These are phyloP conservation scores for Antheraea assamensis DNA, from an alignment of 2,888 invertebrate genomes.

Conservation along the genomic window DNA sequence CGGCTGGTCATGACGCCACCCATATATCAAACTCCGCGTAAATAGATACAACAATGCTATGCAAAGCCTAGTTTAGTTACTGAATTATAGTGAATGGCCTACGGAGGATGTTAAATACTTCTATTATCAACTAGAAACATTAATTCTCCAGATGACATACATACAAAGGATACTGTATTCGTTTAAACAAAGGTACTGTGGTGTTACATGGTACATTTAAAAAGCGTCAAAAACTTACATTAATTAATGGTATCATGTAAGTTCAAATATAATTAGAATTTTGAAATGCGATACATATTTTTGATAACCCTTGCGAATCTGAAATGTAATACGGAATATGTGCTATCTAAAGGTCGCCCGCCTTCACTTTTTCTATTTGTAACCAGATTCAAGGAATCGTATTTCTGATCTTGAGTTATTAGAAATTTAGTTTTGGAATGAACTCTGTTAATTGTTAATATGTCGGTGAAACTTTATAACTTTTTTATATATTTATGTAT, in stretches of 20 bases:
- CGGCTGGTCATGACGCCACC: constrained; percentile 44
- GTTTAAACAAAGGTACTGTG: constrained; percentile 27
- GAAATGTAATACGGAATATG: no score
- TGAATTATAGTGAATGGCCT: constrained; percentile 20
- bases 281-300: no score
- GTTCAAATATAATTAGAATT: neutral
- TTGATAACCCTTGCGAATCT: no score
- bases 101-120: constrained; percentile 21
- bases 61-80: constrained; percentile 25
- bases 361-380: no score
- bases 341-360: no score
- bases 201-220: constrained; percentile 32
- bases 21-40: constrained; percentile 48
- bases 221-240: constrained; percentile 50
- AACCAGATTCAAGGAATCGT: no score
- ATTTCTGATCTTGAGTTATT: no score
- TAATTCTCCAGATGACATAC: constrained; percentile 10
- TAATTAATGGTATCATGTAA: constrained; percentile 31
- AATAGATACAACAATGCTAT: constrained; percentile 42
- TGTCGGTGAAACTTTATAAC: no score
- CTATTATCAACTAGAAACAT: constrained; percentile 18
- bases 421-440: no score
- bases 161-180: constrained; percentile 18
- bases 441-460: no score
- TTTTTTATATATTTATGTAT: no score